Evolutionary conservation across 2,797 vertebrate genomes (phyloP), one percentile per base, ranked within the genome.

Genomic region (Enteromius paludinosus): DNA sequence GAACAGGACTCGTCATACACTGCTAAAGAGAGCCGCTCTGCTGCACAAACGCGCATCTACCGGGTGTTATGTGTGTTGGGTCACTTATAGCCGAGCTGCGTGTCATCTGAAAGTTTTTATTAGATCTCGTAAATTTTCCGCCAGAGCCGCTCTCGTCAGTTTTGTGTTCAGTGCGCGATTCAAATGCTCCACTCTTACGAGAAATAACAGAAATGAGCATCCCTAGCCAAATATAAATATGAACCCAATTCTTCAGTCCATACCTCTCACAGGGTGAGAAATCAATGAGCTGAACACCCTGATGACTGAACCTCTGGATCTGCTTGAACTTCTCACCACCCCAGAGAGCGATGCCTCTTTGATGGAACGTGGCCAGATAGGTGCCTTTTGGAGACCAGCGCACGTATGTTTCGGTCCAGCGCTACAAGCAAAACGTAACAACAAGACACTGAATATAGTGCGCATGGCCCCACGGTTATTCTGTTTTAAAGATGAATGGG

Each of bases 261-360:
- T 94, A 99, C 98, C 97, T 97, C 91, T 99, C 98, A 88, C 97
- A 99, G 0, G 98, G 97, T 0, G 98, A 99, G 91, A 99, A 99
- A 91, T 99, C 98, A n/a, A 99, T 99, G 17, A 99, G 97, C 82
- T 99, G 98, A 52, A 99, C 98, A 0, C 97, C 98, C 84, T 96
- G 96, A 88, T 99, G 98, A 89, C 97, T 97, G 90, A 99, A 99
- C 83, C 97, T 95, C 90, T 99, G 98, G 68, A 99, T 99, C 92
- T 99, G 98, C 82, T 98, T 99, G 94, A 99, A 99, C 74, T 98
- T 98, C 94, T 99, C 98, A 20, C 98, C 98, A 0, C 98, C 98
- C 98, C 98, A 99, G 73, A 99, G 91, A 0, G 98, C 97, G 0
- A 99, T 99, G 88, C 98, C 98, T 47, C 97, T 94, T 85, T 99